Evolutionary conservation across 37 sponge, comb jelly and placozoan species (phyloP).

Genomic region (Cliona cf. orientalis): DNA sequence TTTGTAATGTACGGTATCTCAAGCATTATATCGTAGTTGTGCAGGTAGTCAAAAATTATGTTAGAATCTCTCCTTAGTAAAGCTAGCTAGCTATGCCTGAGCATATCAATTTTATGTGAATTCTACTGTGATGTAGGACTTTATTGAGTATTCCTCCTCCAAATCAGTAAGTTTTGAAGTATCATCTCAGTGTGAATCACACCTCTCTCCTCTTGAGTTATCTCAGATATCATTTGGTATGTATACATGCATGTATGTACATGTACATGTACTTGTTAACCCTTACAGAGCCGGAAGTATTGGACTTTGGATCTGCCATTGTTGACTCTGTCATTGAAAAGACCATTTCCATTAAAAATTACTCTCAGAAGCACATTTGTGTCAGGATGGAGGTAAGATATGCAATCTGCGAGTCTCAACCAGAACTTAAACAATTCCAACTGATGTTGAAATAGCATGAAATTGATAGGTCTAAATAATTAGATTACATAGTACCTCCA

Average conservation of each 20-base stretch:
- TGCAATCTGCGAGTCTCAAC: too few species aligned
- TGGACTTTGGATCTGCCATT: conserved; percentile 51
- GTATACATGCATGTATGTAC: neutral
- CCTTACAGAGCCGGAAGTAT: conserved; percentile 24
- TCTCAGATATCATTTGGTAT: conserved; percentile 23
- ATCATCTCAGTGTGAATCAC: neutral
- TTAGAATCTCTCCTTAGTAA: too few species aligned
- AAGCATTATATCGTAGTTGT: too few species aligned
- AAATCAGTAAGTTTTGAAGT: neutral
- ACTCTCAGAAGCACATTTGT: conserved; percentile 6
- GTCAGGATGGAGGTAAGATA: conserved; percentile 46
- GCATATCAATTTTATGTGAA: too few species aligned
- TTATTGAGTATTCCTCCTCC: conserved; percentile 4
- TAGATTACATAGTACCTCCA: too few species aligned
- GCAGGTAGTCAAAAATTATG: too few species aligned
- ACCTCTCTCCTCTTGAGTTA: conserved; percentile 20
- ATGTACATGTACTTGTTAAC: neutral
- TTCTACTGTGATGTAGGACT: too few species aligned
- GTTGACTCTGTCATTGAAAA: neutral
- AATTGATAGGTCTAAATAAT: too few species aligned
- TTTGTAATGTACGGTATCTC: too few species aligned
- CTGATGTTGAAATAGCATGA: too few species aligned
- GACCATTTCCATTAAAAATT: conserved; percentile 24
- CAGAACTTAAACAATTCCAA: too few species aligned
- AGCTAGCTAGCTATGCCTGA: too few species aligned